These are phyloP conservation scores for Leptinotarsa undecemlineata DNA, from an alignment of 1,140 invertebrate genomes.

Conservation along the genomic window DNA sequence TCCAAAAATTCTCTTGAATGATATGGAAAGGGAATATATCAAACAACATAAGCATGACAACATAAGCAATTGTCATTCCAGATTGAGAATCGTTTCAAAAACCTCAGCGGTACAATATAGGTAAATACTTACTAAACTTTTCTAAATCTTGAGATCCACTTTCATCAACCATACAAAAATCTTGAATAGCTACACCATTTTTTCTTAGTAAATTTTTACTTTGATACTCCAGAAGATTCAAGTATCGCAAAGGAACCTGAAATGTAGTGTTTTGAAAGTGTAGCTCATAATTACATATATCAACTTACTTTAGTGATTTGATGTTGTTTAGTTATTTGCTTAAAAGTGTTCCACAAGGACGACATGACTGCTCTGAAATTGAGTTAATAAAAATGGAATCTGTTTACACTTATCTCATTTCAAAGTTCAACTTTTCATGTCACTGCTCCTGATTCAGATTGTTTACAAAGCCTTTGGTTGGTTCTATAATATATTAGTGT, in stretches of 20 bases:
- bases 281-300: not conserved
- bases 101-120: no score
- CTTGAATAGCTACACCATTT: slow-evolving; percentile 90
- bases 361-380: slow-evolving; percentile 12
- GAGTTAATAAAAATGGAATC: slow-evolving; percentile 2
- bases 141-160: slow-evolving; percentile 71
- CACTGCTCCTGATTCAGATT: not conserved
- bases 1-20: no score
- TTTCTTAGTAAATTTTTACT: slow-evolving; percentile 92
- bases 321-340: slow-evolving; percentile 12
- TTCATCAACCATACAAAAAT: slow-evolving; percentile 86
- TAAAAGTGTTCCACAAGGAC: slow-evolving; percentile 30
- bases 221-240: slow-evolving; percentile 97
- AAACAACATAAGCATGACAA: no score
- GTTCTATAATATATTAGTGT: no score
- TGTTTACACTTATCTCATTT: slow-evolving; percentile 4
- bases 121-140: slow-evolving; percentile 73
- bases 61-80: no score
- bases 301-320: slow-evolving; percentile 26
- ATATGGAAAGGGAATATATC: no score
- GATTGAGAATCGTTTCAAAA: no score
- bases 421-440: slow-evolving; percentile 17
- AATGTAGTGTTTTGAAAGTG: not conserved
- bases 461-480: not conserved
- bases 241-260: slow-evolving; percentile 58